Conservation (phyloP, 2,888 invertebrate species). For the Nomada flava region DNA sequence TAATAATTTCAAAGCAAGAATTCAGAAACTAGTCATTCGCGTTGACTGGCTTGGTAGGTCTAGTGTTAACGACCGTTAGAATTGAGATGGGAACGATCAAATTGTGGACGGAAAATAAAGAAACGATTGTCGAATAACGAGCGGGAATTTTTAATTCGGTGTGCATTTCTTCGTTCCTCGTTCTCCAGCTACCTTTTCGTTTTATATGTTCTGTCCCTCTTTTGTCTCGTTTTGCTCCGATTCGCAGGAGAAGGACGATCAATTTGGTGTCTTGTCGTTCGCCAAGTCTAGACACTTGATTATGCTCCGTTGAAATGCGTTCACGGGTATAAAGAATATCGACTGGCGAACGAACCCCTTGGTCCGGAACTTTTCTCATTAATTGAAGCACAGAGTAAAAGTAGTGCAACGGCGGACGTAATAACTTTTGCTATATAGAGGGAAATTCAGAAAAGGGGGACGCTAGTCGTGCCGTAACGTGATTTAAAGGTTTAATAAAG, state of each 20-base stretch:
- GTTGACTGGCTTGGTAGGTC: too few relatives aligned
- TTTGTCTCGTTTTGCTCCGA: background rate
- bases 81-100: constrained; percentile 11
- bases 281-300: constrained; percentile 3
- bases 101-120: constrained; percentile 7
- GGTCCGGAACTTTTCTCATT: constrained; percentile 48
- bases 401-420: constrained; percentile 22
- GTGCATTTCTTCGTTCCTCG: constrained; percentile 5
- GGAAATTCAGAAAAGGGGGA: constrained; percentile 51
- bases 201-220: background rate
- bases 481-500: constrained; percentile 58
- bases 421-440: constrained; percentile 48
- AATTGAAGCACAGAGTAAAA: constrained; percentile 43
- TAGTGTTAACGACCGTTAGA: too few relatives aligned
- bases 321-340: constrained; percentile 40
- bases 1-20: too few relatives aligned
- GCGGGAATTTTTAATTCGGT: constrained; percentile 17
- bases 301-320: constrained; percentile 14
- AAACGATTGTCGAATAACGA: background rate
- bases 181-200: background rate
- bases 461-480: constrained; percentile 35
- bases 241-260: background rate
- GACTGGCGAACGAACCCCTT: constrained; percentile 20
- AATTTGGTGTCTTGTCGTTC: constrained; percentile 1
- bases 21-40: too few relatives aligned